Percentiles rank a stretch among this genome's conserved stretches.
Conservation (phyloP, 2,888 invertebrate species). For the Reticulitermes lucifugus region DNA sequence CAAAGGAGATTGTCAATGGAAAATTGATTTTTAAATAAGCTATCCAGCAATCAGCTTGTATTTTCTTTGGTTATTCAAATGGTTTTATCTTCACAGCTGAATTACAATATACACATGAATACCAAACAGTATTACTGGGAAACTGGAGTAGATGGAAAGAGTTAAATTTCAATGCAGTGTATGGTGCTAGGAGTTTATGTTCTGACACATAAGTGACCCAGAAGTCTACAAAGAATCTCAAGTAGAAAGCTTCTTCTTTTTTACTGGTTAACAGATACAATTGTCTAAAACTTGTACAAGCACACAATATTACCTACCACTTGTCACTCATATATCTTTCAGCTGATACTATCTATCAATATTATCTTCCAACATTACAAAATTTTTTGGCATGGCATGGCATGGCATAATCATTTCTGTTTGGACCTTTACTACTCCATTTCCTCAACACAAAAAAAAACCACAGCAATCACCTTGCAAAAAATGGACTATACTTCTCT, state of each 20-base stretch:
- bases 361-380: background rate
- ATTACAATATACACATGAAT: conserved; percentile 19
- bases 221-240: conserved; percentile 38
- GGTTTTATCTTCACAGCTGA: background rate
- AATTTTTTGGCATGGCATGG: no score
- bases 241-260: conserved; percentile 51
- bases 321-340: background rate
- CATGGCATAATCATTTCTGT: background rate
- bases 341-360: conserved; percentile 8
- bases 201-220: conserved; percentile 35
- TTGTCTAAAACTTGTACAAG: conserved; percentile 52
- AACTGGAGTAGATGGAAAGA: conserved; percentile 33
- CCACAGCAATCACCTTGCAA: background rate
- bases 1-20: background rate
- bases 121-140: conserved; percentile 13
- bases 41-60: background rate
- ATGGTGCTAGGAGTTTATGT: conserved; percentile 32
- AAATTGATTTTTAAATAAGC: background rate
- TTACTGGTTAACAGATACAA: conserved; percentile 53
- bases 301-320: conserved; percentile 51
- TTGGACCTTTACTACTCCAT: background rate
- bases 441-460: background rate
- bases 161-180: conserved; percentile 33
- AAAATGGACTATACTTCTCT: background rate
- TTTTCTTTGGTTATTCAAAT: background rate